Percentiles rank a stretch among this genome's conserved stretches.
These are phyloP conservation scores for Itoplectis maculator DNA, from an alignment of 2,888 invertebrate species.

Conservation along the genomic window DNA sequence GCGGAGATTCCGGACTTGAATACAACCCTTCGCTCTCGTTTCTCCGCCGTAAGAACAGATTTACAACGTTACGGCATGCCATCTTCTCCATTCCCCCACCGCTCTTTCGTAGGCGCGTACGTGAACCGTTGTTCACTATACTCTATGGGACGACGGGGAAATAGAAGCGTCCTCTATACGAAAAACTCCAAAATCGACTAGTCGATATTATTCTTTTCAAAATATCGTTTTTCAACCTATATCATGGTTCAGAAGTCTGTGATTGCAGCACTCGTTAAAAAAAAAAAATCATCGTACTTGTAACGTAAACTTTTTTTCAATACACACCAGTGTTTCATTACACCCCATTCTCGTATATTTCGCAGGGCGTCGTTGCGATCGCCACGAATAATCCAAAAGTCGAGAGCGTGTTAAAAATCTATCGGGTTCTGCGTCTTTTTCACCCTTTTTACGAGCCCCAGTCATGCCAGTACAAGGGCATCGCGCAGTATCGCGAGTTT, in stretches of 20 bases:
- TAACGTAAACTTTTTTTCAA: neutral
- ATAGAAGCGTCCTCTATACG: neutral
- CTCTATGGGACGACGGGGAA: neutral
- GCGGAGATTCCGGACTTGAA: conserved; percentile 34
- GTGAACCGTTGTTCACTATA: conserved; percentile 17
- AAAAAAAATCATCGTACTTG: too few species aligned
- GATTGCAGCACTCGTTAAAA: too few species aligned
- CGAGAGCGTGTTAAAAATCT: conserved; percentile 60
- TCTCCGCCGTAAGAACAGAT: conserved; percentile 44
- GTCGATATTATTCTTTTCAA: too few species aligned
- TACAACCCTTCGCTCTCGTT: conserved; percentile 46
- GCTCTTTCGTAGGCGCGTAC: neutral
- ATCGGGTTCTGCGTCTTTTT: conserved; percentile 30
- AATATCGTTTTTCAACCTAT: too few species aligned
- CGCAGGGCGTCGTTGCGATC: conserved; percentile 42
- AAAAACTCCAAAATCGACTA: neutral
- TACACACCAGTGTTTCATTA: neutral
- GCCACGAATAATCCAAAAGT: conserved; percentile 50
- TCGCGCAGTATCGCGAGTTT: conserved; percentile 39
- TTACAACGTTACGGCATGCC: conserved; percentile 66
- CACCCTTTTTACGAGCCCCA: conserved; percentile 54
- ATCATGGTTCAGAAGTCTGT: too few species aligned
- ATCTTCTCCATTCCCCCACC: conserved; percentile 22
- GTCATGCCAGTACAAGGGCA: conserved; percentile 46
- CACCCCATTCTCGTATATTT: neutral